A percentile compares a stretch with the other conserved stretches of the same genome.
phyloP scores from a whole-genome alignment of 2,888 invertebrate genomes.

The Conomelus anceps region DNA sequence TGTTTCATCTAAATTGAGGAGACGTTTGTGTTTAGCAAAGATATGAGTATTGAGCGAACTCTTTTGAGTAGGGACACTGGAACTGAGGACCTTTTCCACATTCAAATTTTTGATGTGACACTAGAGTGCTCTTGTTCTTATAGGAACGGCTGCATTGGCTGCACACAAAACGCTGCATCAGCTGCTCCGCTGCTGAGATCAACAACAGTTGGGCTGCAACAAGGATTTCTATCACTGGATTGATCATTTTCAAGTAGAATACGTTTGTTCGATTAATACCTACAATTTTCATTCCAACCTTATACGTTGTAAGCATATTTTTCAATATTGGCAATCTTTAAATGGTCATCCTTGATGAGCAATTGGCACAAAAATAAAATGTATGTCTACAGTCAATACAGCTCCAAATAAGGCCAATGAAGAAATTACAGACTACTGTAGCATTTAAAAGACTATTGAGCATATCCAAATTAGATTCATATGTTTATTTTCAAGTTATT shows the following conservation, averaged over 20 bases:
- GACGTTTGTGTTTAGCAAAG: not conserved
- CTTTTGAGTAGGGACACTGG: slow-evolving; percentile 37
- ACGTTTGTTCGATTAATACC: too few relatives aligned
- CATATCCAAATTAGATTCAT: too few relatives aligned
- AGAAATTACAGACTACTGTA: too few relatives aligned
- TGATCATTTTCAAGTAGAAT: not conserved
- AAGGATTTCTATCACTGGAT: not conserved
- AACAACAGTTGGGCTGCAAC: not conserved
- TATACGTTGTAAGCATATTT: too few relatives aligned
- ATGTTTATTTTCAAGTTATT: too few relatives aligned
- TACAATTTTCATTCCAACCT: too few relatives aligned
- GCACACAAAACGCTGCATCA: not conserved
- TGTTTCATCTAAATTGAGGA: not conserved
- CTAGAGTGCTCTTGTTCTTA: not conserved
- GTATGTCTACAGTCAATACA: too few relatives aligned
- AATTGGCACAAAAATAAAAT: too few relatives aligned
- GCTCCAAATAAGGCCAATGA: too few relatives aligned
- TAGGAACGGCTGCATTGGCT: not conserved
- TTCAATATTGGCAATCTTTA: too few relatives aligned
- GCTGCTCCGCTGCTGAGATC: not conserved
- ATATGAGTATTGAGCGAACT: slow-evolving; percentile 1
- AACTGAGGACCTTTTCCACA: slow-evolving; percentile 39
- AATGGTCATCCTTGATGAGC: too few relatives aligned
- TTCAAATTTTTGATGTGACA: slow-evolving; percentile 33
- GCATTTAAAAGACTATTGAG: too few relatives aligned